These are phyloP conservation scores for Pachliopta kotzebuea DNA, from an alignment of 2,888 invertebrate genomes.

Conservation along the genomic window DNA sequence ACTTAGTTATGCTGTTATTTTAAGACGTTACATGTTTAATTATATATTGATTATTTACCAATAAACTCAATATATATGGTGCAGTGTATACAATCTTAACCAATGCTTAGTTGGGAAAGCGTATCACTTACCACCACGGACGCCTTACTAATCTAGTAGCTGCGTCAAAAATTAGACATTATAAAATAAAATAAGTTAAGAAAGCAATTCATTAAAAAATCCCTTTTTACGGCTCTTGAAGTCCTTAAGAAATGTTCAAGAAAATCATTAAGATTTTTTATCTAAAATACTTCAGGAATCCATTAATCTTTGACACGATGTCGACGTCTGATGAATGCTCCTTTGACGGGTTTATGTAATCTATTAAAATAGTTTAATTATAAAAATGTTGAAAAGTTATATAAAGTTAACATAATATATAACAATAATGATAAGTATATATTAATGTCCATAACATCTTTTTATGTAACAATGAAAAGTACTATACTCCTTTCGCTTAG, in stretches of 20 bases:
- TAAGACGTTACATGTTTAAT: too few relatives aligned
- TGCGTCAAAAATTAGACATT: background rate
- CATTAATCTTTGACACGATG: conserved; percentile 27
- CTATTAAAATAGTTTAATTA: background rate
- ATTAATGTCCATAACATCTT: too few relatives aligned
- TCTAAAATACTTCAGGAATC: conserved; percentile 23
- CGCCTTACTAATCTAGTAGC: too few relatives aligned
- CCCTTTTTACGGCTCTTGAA: background rate
- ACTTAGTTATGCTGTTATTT: too few relatives aligned
- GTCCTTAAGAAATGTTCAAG: background rate
- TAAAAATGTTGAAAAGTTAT: background rate
- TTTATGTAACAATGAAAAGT: too few relatives aligned
- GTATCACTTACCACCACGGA: too few relatives aligned
- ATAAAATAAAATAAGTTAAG: background rate
- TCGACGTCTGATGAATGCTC: background rate
- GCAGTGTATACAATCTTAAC: too few relatives aligned
- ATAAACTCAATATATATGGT: too few relatives aligned
- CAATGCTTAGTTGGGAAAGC: too few relatives aligned
- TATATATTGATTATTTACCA: too few relatives aligned
- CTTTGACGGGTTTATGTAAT: background rate
- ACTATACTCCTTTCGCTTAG: too few relatives aligned
- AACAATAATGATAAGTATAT: too few relatives aligned
- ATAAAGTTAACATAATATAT: background rate
- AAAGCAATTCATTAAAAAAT: background rate
- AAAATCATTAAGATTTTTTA: conserved; percentile 9